A percentile compares a stretch with the other conserved stretches of the same genome.
phyloP scores from a whole-genome alignment of 2,888 invertebrate genomes.

The Julus scandinavius region DNA sequence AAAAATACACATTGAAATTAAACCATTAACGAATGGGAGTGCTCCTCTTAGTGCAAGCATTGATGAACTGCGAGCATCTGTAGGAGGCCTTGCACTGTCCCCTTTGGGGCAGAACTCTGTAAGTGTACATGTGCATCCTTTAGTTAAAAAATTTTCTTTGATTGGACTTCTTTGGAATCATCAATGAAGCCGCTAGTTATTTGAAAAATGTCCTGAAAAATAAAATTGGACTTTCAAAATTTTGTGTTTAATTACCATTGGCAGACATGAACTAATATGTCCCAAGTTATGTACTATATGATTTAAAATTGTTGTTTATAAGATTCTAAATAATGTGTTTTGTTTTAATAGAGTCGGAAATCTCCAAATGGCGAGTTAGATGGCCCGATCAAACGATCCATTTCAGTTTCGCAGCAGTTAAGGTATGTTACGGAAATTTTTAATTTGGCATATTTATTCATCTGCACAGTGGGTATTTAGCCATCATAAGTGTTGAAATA shows the following conservation, averaged over 20 bases:
- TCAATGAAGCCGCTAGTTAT: too few relatives aligned
- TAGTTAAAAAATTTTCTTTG: neutral
- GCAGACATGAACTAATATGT: too few relatives aligned
- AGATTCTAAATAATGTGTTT: neutral
- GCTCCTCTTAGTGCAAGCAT: conserved; percentile 90
- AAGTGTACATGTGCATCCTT: neutral
- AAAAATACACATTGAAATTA: conserved; percentile 94
- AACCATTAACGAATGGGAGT: conserved; percentile 89
- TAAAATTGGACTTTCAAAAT: too few relatives aligned
- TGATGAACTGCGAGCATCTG: conserved; percentile 90
- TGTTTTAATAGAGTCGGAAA: conserved; percentile 61
- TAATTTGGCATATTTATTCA: neutral
- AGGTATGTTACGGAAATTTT: conserved; percentile 69
- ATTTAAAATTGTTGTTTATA: neutral
- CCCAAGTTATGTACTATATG: too few relatives aligned
- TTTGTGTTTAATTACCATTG: too few relatives aligned
- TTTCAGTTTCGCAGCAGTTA: conserved; percentile 80
- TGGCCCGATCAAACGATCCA: conserved; percentile 70
- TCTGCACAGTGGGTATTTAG: neutral
- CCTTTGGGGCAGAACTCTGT: conserved; percentile 59
- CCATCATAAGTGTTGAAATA: too few relatives aligned
- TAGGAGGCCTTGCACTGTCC: conserved; percentile 82
- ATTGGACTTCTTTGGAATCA: too few relatives aligned
- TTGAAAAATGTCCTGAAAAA: too few relatives aligned
- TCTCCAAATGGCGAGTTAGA: conserved; percentile 63